Evolutionary conservation across 2,797 vertebrate genomes (phyloP), one percentile per base, ranked within the genome.

Genomic region (Tapera naevia): DNA sequence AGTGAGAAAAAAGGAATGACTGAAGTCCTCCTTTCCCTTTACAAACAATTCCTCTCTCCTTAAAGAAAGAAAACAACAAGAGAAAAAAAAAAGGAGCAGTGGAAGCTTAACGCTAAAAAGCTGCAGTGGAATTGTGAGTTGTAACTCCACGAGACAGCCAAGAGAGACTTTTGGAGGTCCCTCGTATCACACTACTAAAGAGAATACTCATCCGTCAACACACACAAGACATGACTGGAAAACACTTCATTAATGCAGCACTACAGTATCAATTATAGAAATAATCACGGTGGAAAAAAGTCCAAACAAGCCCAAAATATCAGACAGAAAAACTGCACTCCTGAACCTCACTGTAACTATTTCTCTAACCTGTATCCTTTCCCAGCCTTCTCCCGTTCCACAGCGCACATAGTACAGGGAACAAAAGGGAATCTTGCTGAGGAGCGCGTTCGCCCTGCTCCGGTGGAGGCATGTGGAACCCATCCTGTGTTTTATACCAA

Each of bases 351-450:
- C 22, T 61, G 73, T 35, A 79, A 80, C 16, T 11, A 2, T 17
- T 87, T 0, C 86, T 90, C 95, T 61, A 51, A 97, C 94, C 94
- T 96, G 95, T 94, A 94, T 37, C 94, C 95, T 14, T 86, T 96
- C 25, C 70, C 94, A 50, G 94, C 7, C 0, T 37, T 24, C 11
- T 96, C 95, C 73, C 94, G 94, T 0, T 94, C 93, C 74, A 71
- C 45, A 45, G 95, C 88, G 46, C 94, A 96, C 95, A 95, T 91
- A 46, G 76, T 9, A 24, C 33, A 61, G 85, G 74, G 48, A 48
- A 43, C 58, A 21, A 83, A 53, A 72, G 28, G 46, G 17, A 56
- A 8, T 58, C 73, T 16, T 32, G 51, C 35, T 64, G 57, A 19
- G 75, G 57, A 61, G 41, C 9, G 5, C 17, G 84, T 75, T 94